Conservation (phyloP, 2,797 vertebrate species). For the Neosilurus mollespiculum region DNA sequence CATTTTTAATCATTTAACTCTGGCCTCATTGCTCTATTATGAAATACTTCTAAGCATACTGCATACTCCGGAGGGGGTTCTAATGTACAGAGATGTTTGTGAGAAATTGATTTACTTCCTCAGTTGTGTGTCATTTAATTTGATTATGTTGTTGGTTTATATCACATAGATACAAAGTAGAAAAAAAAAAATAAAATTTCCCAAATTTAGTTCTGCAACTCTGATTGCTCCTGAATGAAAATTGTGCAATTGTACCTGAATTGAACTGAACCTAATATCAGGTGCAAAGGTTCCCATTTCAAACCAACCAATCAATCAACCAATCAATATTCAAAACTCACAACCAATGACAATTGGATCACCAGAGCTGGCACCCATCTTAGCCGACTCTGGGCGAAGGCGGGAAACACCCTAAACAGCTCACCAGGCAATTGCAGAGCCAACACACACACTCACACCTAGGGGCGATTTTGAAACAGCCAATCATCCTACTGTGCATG, state of each 20-base stretch:
- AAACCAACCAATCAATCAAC: too few relatives aligned
- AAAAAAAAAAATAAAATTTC: not conserved
- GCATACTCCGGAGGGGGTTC: not conserved
- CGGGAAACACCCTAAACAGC: too few relatives aligned
- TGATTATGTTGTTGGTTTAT: not conserved
- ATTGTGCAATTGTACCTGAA: not conserved
- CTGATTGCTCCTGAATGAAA: not conserved
- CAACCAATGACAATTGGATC: too few relatives aligned
- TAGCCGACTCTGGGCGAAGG: too few relatives aligned
- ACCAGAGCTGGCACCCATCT: too few relatives aligned
- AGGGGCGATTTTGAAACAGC: too few relatives aligned
- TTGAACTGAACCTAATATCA: not conserved
- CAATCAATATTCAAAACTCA: not conserved
- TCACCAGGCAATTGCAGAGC: too few relatives aligned
- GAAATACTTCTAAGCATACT: conserved; percentile 10
- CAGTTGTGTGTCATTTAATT: not conserved
- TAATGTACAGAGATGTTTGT: not conserved
- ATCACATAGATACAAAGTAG: not conserved
- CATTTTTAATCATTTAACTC: conserved; percentile 14
- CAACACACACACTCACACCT: too few relatives aligned
- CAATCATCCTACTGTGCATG: too few relatives aligned
- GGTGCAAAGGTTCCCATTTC: not conserved
- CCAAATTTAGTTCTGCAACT: not conserved
- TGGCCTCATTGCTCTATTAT: conserved; percentile 13
- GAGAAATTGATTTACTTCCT: not conserved